phyloP scores from a whole-genome alignment of 2,797 vertebrate species.

The Siniperca scherzeri region DNA sequence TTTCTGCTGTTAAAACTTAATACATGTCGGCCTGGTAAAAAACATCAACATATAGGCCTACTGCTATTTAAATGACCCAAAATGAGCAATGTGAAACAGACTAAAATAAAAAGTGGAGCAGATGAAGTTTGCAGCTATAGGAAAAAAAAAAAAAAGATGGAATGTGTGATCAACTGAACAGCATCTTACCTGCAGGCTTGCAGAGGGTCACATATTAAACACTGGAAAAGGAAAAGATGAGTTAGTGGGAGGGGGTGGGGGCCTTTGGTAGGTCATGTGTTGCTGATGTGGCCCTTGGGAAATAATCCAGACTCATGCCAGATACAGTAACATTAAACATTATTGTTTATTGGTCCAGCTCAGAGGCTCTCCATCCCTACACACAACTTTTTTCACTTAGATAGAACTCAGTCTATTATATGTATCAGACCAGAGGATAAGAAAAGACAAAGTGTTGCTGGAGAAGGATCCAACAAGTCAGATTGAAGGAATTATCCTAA shows the following conservation, averaged over 20 bases:
- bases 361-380: not conserved
- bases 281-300: constrained; percentile 8
- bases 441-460: not conserved
- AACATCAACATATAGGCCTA: not conserved
- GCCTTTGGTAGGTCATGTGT: not conserved
- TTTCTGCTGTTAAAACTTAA: not conserved
- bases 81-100: not conserved
- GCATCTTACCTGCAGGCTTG: constrained; percentile 42
- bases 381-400: not conserved
- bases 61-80: not conserved
- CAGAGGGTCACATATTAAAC: not conserved
- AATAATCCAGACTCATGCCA: constrained; percentile 1
- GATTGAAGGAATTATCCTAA: not conserved
- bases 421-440: not conserved
- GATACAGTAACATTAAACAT: not conserved
- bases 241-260: not conserved
- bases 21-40: not conserved
- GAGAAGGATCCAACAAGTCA: not conserved
- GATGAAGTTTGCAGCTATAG: not conserved
- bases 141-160: not conserved
- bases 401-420: not conserved
- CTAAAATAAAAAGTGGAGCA: not conserved
- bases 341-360: not conserved
- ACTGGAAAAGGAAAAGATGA: constrained; percentile 3
- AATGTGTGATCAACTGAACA: not conserved